A percentile compares a stretch with the other conserved stretches of the same genome.
Evolutionary conservation across 2,113 vertebrate genomes (phyloP).

Genomic region (Crotalus tigris): DNA sequence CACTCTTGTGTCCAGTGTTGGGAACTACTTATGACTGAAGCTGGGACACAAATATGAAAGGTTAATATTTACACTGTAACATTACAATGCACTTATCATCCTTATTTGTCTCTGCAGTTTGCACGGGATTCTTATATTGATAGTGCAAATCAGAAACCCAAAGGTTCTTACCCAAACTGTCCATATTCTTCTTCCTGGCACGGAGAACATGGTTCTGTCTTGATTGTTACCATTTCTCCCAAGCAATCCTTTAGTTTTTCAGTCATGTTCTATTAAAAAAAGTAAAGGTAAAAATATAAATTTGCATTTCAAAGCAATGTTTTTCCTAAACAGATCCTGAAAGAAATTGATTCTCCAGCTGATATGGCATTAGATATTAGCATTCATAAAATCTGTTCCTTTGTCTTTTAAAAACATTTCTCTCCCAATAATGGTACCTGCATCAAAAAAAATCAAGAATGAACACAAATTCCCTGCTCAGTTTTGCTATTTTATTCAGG

Average conservation of each 20-base stretch:
- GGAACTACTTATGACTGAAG: not conserved
- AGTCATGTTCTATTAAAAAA: slow-evolving; percentile 75
- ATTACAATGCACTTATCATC: not conserved
- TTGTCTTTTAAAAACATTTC: not conserved
- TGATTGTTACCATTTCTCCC: slow-evolving; percentile 77
- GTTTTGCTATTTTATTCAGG: not conserved
- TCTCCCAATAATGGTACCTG: not conserved
- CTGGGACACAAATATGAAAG: not conserved
- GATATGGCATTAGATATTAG: not conserved
- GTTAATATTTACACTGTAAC: not conserved
- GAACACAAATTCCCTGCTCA: not conserved
- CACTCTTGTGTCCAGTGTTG: not conserved
- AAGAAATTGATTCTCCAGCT: not conserved
- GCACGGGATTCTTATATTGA: not conserved
- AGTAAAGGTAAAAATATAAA: slow-evolving; percentile 41
- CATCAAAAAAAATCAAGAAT: not conserved
- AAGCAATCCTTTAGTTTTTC: slow-evolving; percentile 79
- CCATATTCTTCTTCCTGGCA: slow-evolving; percentile 74
- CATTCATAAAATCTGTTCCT: not conserved
- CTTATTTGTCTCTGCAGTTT: not conserved
- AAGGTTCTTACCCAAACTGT: slow-evolving; percentile 72
- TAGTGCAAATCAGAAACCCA: not conserved
- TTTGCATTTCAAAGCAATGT: not conserved
- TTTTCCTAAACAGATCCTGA: not conserved
- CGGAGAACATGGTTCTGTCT: slow-evolving; percentile 75